These are phyloP conservation scores for Halcyon leucocephala DNA, from an alignment of 2,797 vertebrate genomes.

Conservation along the genomic window DNA sequence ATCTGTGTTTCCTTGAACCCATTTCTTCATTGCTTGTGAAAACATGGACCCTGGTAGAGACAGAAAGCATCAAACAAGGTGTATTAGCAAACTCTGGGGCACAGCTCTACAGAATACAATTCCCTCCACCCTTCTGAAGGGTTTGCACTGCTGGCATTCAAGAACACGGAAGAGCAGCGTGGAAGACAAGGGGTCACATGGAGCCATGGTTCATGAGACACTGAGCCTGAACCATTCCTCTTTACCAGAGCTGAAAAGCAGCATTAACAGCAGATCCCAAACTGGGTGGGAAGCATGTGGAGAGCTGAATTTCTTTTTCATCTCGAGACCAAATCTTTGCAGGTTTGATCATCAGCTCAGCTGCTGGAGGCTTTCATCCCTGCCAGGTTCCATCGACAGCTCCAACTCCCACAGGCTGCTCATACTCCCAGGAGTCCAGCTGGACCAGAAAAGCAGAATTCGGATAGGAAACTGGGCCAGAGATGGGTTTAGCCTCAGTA, in stretches of 20 bases:
- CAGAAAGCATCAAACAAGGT: constrained; percentile 24
- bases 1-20: constrained; percentile 97
- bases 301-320: neutral
- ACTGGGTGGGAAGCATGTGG: neutral
- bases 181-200: neutral
- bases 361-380: neutral
- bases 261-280: neutral
- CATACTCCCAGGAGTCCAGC: neutral
- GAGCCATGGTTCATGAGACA: neutral
- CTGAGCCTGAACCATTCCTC: neutral
- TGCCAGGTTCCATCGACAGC: constrained; percentile 9
- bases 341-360: constrained; percentile 46
- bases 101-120: neutral
- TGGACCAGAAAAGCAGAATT: constrained; percentile 40
- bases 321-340: neutral
- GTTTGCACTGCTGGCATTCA: neutral
- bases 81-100: neutral
- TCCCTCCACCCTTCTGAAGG: neutral
- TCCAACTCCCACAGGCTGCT: constrained; percentile 42
- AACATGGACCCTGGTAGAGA: constrained; percentile 92
- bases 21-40: constrained; percentile 99
- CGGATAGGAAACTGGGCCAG: neutral
- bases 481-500: neutral
- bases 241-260: neutral
- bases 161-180: neutral